These are phyloP conservation scores for Tiphia femorata DNA, from an alignment of 2,888 invertebrate species.

Conservation along the genomic window DNA sequence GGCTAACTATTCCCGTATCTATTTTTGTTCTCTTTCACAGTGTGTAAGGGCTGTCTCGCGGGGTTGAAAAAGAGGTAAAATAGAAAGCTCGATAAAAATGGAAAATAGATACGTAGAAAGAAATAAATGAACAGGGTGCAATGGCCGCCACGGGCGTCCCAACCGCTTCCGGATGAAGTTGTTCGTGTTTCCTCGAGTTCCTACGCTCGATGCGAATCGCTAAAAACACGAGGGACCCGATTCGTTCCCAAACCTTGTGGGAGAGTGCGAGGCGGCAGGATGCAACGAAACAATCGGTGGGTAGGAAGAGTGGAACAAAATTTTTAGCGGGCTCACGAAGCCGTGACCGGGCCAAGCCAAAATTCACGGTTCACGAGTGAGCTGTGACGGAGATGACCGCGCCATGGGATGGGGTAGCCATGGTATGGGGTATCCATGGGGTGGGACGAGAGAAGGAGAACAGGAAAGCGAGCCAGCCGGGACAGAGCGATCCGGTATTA, in stretches of 20 bases:
- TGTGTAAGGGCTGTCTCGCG: no score
- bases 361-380: constrained; percentile 41
- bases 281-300: constrained; percentile 61
- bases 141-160: no score
- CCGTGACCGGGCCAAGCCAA: constrained; percentile 54
- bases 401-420: no score
- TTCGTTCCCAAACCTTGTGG: constrained; percentile 47
- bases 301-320: constrained; percentile 52
- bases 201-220: constrained; percentile 46
- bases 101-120: not conserved
- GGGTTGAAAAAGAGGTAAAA: not conserved
- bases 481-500: no score
- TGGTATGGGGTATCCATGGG: no score
- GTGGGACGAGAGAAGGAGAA: no score
- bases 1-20: no score
- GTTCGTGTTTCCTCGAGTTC: constrained; percentile 1
- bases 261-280: constrained; percentile 55
- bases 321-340: constrained; percentile 54
- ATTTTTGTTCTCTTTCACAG: no score
- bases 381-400: no score
- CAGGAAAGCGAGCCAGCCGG: no score
- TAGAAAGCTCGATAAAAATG: not conserved
- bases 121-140: not conserved
- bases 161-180: not conserved
- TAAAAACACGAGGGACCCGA: constrained; percentile 28